These are phyloP conservation scores for Aethina tumida DNA, from an alignment of 1,140 invertebrate genomes.

Conservation along the genomic window DNA sequence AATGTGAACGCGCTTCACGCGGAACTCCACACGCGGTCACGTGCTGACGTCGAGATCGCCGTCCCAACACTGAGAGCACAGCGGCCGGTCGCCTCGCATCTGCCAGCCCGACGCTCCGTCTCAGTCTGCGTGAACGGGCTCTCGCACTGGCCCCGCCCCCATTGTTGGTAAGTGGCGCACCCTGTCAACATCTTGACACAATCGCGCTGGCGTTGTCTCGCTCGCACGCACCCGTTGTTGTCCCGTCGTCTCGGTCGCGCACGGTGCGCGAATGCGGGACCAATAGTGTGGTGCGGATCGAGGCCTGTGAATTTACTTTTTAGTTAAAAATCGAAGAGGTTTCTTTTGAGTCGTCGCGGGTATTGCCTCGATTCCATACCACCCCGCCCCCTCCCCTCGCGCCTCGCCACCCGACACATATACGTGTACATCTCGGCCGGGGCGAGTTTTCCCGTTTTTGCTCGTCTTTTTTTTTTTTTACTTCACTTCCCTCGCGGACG, in stretches of 20 bases:
- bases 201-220: slow-evolving; percentile 5
- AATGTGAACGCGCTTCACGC: no score
- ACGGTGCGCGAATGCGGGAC: slow-evolving; percentile 22
- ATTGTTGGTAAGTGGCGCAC: slow-evolving; percentile 32
- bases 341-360: no score
- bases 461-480: no score
- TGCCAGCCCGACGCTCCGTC: slow-evolving; percentile 7
- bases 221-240: slow-evolving; percentile 1
- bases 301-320: slow-evolving; percentile 35
- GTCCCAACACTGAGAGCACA: slow-evolving; percentile 35
- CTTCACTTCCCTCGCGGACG: slow-evolving; percentile 26
- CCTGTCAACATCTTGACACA: slow-evolving; percentile 18
- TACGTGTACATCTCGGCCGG: neutral
- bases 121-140: no score
- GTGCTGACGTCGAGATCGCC: slow-evolving; percentile 31
- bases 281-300: slow-evolving; percentile 30
- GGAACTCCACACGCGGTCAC: slow-evolving; percentile 22
- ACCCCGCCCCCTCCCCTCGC: slow-evolving; percentile 23
- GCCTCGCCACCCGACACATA: no score
- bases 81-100: slow-evolving; percentile 2
- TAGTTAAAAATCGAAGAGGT: slow-evolving; percentile 34
- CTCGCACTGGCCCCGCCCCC: slow-evolving; percentile 30
- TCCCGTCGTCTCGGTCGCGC: slow-evolving; percentile 15
- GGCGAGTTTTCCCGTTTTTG: neutral
- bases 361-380: no score